Evolutionary conservation across 2,888 invertebrate genomes (phyloP), one percentile per base, ranked within the genome.

Genomic region (Platerodrilus igneus): DNA sequence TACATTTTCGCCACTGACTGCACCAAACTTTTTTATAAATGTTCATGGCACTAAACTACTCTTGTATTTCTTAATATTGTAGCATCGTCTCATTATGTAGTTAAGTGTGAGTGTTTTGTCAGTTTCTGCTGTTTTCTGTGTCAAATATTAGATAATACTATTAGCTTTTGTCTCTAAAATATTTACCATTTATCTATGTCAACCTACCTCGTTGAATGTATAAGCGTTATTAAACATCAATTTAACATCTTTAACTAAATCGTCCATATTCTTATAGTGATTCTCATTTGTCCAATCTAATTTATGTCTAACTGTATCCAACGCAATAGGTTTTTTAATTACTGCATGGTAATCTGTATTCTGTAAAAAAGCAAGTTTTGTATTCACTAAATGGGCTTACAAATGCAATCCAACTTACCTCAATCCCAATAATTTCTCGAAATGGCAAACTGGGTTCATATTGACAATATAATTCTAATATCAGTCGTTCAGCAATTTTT

Each of bases 401-500:
- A n/a, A n/a, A n/a, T n/a, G n/a, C n/a, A n/a, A n/a, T n/a, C n/a
- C n/a, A 11, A 67, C 74, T 73, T 68, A 86, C 85, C 60, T 86
- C 83, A 30, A 76, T 70, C 48, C 85, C 81, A 51, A 90, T 86
- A 36, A 86, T 77, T 70, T 91, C 89, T 60, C 93, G 81, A 71
- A 94, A 93, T 45, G 86, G 82, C 57, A 88, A 78, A 70, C 90
- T 90, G 55, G 81, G 79, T 65, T 91, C 91, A 64, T 88, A 88
- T 69, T 93, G 91, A 67, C 91, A 92, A 69, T 90, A 92, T 55
- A 94, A 74, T 71, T 93, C 92, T 55, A 94, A 74, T 47, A 93
- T 80, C 48, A 94, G 76, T 50, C 92, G 75, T 71, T 93, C 89
- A 51, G 86, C 79, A 49, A 87, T 73, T 64, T 82, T 81, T 56